phyloP scores from a whole-genome alignment of 2,888 invertebrate genomes.

The Dryobota labecula region DNA sequence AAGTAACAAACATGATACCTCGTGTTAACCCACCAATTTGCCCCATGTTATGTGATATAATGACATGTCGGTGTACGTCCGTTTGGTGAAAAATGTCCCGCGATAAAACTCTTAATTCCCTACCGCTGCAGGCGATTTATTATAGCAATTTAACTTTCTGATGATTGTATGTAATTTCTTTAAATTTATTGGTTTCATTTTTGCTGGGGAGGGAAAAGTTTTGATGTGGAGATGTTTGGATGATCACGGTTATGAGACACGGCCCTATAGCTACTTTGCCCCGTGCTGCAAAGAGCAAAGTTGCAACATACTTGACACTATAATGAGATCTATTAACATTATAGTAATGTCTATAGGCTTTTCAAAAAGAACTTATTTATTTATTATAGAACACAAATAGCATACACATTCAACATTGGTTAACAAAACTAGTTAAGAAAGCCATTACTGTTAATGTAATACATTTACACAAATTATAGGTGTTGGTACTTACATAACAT shows the following conservation, averaged over 20 bases:
- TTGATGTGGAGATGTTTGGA: conserved; percentile 21
- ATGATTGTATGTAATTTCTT: conserved; percentile 65
- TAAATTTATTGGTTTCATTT: conserved; percentile 60
- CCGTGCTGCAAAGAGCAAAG: conserved; percentile 12
- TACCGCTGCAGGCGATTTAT: conserved; percentile 68
- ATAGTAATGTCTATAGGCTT: too few relatives aligned
- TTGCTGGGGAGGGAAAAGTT: conserved; percentile 31
- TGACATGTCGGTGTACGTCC: conserved; percentile 60
- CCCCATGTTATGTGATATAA: conserved; percentile 64
- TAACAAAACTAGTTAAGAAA: too few relatives aligned
- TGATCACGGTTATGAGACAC: conserved; percentile 7
- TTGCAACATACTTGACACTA: neutral
- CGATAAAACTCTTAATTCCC: conserved; percentile 70
- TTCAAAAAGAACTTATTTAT: neutral
- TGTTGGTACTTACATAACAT: too few relatives aligned
- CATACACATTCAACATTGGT: too few relatives aligned
- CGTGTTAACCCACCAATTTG: conserved; percentile 65
- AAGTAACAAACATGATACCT: conserved; percentile 54
- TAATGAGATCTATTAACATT: neutral
- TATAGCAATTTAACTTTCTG: conserved; percentile 69
- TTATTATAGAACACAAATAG: too few relatives aligned
- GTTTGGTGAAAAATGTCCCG: conserved; percentile 72
- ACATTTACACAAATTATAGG: too few relatives aligned
- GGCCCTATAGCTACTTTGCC: conserved; percentile 9
- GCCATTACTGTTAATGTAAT: too few relatives aligned